Evolutionary conservation across 2,888 invertebrate species (phyloP), one percentile per base, ranked within the genome.

Genomic region (Drosophila hamatofila): DNA sequence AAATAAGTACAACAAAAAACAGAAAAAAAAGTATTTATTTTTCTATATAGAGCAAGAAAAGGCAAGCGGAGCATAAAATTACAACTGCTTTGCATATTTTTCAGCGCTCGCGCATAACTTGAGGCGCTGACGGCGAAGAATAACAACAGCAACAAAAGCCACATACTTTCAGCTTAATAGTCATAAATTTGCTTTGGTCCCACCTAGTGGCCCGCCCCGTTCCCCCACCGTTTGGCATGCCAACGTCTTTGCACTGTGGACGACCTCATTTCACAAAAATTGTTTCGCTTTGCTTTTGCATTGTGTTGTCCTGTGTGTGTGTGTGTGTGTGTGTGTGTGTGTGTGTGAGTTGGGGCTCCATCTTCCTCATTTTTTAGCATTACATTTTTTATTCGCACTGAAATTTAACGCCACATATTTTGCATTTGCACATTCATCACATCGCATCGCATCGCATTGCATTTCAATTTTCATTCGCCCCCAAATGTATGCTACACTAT

Each of bases 401-500:
- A 70, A 89, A 90, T 86, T 80, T 86, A 86, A 80, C 87, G 90
- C 90, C 90, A 90, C 84, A 90, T 90, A 83, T 73, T 85, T 90
- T 71, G 51, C 81, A 71, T 73, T 73, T 89, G 65, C 70, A 83
- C 89, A 85, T 85, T 90, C 89, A 90, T 90, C 84, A 83, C 88
- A 77, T 78, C 49, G n/a, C 25, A 25, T 25, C 42, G 75, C 81
- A 75, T 73, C 2, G 18, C 88, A 90, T 27, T 49, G 75, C 79
- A 78, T 74, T 79, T 73, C 68, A 82, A 83, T 89, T 89, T 78
- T 68, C 85, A 78, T 75, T 74, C 80, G 58, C 42, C 33, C 14
- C 51, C 1, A 23, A 44, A 23, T 44, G 44, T 44, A 23, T 44
- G 21, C 44, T 44, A 21, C 44, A 44, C 23, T 23, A 44, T 44